Evolutionary conservation across 1,140 invertebrate genomes (phyloP), one percentile per base, ranked within the genome.

Genomic region (Physella acuta): DNA sequence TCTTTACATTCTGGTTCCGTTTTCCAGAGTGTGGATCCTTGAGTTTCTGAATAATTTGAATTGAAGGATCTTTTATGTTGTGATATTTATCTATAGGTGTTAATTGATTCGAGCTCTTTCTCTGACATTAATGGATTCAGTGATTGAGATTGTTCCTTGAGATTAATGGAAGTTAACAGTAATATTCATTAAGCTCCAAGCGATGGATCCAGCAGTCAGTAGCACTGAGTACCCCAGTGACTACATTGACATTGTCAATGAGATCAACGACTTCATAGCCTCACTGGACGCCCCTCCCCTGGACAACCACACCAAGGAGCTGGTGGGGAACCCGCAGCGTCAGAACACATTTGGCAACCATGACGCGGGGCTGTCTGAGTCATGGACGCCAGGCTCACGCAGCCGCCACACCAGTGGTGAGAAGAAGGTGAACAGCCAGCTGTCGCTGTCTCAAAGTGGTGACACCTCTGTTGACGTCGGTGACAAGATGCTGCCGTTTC

Each of bases 211-310:
- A 34, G n/a, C 56, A 58, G 36, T 34, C 36, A 1, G 3, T 11
- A 44, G 20, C 59, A 34, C 70, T 30, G 79, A 80, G 49, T 77
- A 78, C 53, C 75, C 79, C 1, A 78, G 76, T 51, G 80, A 82
- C 68, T 81, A 81, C 71, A 78, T 79, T 28, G 77, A 79, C 34
- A 82, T 82, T 65, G 79, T 82, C 1, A 82, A 82, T 75, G 80
- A 82, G 73, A 82, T 82, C 49, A 82, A 82, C 74, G 80, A 82
- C 71, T 82, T 82, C 68, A 80, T 82, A 64, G 76, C 78, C 56
- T 77, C 79, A 68, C 73, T 82, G 49, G 77, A 79, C 59, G 78
- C 73, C 55, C 52, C 74, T 36, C 69, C 76, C 60, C 49, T 65
- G 68, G 71, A 75, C 31, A 60, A 68, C 14, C 66, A 68, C 37